Base-by-base conservation (phyloP, 2,888 invertebrate genomes). In the Cenopis cana region DNA sequence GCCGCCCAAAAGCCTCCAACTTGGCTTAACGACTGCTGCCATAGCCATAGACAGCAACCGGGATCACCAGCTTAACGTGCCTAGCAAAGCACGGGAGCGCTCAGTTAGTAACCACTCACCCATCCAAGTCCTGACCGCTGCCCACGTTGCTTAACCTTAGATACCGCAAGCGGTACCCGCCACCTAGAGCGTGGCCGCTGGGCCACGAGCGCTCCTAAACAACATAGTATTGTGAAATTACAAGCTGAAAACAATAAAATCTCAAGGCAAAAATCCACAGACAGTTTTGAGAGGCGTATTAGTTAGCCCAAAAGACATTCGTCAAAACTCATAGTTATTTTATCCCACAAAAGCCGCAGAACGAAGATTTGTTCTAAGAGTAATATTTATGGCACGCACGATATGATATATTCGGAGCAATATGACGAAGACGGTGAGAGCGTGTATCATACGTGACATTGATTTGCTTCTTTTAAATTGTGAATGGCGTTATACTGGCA, bases 361-460 rank as follows among this genome's bases (percentile, higher is more conserved):
- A 52, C 33, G 14, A 59, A 70, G 59, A 70, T 70, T 70, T 69
- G 54, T 49, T 67, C 55, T 61, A 55, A 71, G 49, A 60, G 55
- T 67, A 38, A 71, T 50, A 60, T 46, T 46, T 65, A 70, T 66
- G 60, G 54, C 72, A 67, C 69, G 75, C 69, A 69, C 74, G 73
- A 73, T 75, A 76, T 77, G 75, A 73, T 71, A 73, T 77, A 78
- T 79, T 79, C 75, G 71, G 74, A 70, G 74, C 76, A 75, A 73
- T 75, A 77, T 79, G 79, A 76, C 75, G 76, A 74, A 73, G 77
- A 33, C 65, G 59, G 54, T 49, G 68, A 61, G 46, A 72, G 75
- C 76, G 75, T 77, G 75, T 75, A 76, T 79, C 78, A 78, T 77
- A 74, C 74, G 72, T 79, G 79, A 81, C 80, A 81, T 81, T 81